Base-by-base conservation (phyloP, 2,888 invertebrate genomes). In the Erpobdella octoculata region DNA sequence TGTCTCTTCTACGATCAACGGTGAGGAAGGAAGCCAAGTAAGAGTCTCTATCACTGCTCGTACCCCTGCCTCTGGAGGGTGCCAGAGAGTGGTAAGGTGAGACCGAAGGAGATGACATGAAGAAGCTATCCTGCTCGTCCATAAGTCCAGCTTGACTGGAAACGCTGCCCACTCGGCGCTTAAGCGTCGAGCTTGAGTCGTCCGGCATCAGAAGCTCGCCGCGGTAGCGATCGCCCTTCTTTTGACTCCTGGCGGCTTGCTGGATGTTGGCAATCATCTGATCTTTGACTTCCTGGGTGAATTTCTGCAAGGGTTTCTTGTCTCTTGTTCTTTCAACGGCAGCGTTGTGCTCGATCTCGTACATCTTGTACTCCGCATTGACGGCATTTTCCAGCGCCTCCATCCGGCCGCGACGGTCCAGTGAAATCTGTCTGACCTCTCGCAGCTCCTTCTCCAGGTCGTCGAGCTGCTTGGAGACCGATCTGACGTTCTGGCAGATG, bases 391-490 rank as follows among this genome's bases (percentile, higher is more conserved):
- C 72, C 33, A 72, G 61, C 9, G 69, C 69, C 18, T 72, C 72
- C 36, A 72, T 36, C 25, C 72, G 71, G 36, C 71, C 69, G 37
- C 72, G 72, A 21, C 72, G 70, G 25, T 74, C 73, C n/a, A 73
- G 61, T 12, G 73, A 71, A 38, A 73, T 71, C 61, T 74, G 73
- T 35, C 74, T 72, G 25, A 75, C 73, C 41, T 64, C 72, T 31
- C 73, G 46, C 41, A 75, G 71, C 64, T 75, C 75, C 25, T 64
- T 71, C 5, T 66, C 65, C 38, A 75, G 62, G 3, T 75, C 74
- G 35, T 75, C 75, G 41, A 75, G 71, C 62, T 74, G 73, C 59
- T 69, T 71, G 9, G 74, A 74, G 3, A 73, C 73, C 4, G 68
- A 61, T 41, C 65, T 70, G 33, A 75, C 71, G 31, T 73, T 72